Percentiles rank a stretch among this genome's conserved stretches.
Evolutionary conservation across 2,113 vertebrate species (phyloP).

Genomic region (Channa maculata): DNA sequence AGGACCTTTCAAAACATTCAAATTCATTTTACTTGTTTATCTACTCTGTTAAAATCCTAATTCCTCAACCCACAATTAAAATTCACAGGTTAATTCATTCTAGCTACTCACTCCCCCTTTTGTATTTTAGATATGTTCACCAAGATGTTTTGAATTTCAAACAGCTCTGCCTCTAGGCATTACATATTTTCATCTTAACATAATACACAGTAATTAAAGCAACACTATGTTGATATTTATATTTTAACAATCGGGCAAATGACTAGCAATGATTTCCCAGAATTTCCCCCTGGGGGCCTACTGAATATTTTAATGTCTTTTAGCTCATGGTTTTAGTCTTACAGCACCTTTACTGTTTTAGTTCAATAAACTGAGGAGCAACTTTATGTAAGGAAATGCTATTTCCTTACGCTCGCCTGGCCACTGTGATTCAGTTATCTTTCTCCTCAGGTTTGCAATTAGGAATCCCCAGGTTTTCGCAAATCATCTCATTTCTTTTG

Average conservation of each 20-base stretch:
- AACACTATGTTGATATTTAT: not conserved
- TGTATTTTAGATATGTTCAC: not conserved
- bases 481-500: constrained; percentile 45
- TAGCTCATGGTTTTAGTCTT: no score
- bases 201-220: not conserved
- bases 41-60: constrained; percentile 22
- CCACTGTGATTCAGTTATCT: constrained; percentile 6
- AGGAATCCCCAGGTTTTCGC: constrained; percentile 20
- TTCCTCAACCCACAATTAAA: constrained; percentile 39
- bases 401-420: not conserved
- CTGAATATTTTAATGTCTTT: no score
- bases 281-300: not conserved
- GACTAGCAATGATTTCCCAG: not conserved
- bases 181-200: constrained; percentile 17
- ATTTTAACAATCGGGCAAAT: not conserved
- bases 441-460: constrained; percentile 37
- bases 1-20: constrained; percentile 15
- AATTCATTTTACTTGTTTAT: constrained; percentile 52
- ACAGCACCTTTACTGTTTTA: no score
- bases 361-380: no score
- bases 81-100: constrained; percentile 35
- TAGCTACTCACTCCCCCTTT: constrained; percentile 25
- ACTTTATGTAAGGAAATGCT: no score
- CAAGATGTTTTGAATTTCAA: constrained; percentile 11
- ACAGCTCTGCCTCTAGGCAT: not conserved